phyloP scores from a whole-genome alignment of 23 tunicate species.

The Trididemnum nubilum region DNA sequence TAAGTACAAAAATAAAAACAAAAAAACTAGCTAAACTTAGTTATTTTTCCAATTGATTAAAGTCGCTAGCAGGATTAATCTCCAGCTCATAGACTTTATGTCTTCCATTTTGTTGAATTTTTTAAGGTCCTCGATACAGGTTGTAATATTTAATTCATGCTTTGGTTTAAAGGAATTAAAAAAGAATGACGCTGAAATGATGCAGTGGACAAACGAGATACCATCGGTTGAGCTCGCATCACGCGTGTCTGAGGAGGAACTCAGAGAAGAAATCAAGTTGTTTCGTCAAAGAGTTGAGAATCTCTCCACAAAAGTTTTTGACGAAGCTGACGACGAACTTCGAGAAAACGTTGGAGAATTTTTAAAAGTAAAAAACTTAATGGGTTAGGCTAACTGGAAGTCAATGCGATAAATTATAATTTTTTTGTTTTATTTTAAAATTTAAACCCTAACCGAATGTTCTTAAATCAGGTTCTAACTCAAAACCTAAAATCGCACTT shows the following conservation, averaged over 20 bases:
- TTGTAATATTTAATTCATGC: not conserved
- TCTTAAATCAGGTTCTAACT: too few species aligned
- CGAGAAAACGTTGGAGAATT: constrained; percentile 53
- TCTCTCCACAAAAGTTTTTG: constrained; percentile 34
- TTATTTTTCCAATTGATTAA: too few species aligned
- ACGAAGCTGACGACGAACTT: constrained; percentile 62
- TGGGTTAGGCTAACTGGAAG: too few species aligned
- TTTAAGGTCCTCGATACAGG: too few species aligned
- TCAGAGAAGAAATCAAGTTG: constrained; percentile 39
- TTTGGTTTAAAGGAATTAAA: constrained; percentile 55
- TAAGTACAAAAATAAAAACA: too few species aligned
- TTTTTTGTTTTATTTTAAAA: too few species aligned
- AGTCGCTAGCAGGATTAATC: too few species aligned
- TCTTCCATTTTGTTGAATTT: too few species aligned
- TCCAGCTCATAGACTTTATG: too few species aligned
- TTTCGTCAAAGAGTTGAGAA: constrained; percentile 37
- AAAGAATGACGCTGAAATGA: constrained; percentile 63
- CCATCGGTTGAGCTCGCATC: constrained; percentile 62
- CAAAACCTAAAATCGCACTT: too few species aligned
- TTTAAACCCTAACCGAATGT: too few species aligned
- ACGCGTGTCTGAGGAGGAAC: constrained; percentile 66
- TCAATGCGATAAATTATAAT: not conserved
- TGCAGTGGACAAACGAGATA: constrained; percentile 65
- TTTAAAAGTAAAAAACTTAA: constrained; percentile 66
- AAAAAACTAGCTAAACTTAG: too few species aligned